Conservation (phyloP, 2,797 vertebrate species). For the Steatocranus sp. region DNA sequence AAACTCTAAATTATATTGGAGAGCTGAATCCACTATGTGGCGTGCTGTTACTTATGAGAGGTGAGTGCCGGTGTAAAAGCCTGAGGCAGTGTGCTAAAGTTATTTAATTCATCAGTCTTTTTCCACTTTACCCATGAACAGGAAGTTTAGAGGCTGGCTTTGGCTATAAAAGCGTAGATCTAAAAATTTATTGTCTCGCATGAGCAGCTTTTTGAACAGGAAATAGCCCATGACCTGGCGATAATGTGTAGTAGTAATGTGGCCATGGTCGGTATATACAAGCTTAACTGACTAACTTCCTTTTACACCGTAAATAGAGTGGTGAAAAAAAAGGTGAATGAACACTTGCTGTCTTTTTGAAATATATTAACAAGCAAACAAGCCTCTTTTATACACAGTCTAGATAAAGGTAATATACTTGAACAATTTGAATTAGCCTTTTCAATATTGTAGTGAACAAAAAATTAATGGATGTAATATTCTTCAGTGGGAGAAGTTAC, state of each 20-base stretch:
- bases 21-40: not conserved
- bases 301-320: not conserved
- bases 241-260: not conserved
- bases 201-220: not conserved
- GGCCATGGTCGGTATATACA: rapidly evolving
- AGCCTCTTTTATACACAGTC: not conserved
- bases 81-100: conserved; percentile 46
- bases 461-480: not conserved
- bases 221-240: not conserved
- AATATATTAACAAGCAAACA: not conserved
- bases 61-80: conserved; percentile 26
- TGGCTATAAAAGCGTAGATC: not conserved
- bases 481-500: not conserved
- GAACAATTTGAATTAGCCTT: not conserved
- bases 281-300: not conserved
- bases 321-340: not conserved
- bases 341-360: not conserved
- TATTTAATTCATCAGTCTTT: conserved; percentile 44
- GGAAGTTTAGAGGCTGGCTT: not conserved
- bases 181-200: not conserved
- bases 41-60: conserved; percentile 4
- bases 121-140: not conserved
- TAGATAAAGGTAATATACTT: not conserved
- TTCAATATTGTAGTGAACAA: not conserved
- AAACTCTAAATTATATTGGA: not conserved